Conservation (phyloP, 2,797 vertebrate species). For the Diglossa cyanea region DNA sequence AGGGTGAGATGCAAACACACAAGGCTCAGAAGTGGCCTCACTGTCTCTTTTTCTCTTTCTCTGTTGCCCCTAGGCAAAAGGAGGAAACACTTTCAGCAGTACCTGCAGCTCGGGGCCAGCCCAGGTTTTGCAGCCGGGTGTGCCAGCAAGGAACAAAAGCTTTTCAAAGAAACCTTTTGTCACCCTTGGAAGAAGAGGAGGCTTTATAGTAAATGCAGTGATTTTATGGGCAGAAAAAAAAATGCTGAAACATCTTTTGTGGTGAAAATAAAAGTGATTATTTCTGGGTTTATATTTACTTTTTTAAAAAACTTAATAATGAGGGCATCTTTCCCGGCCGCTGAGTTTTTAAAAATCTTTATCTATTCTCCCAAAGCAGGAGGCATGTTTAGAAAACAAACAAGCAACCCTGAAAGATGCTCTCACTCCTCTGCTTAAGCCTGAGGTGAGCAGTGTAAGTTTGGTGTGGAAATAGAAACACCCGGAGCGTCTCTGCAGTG, state of each 20-base stretch:
- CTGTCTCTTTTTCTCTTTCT: neutral
- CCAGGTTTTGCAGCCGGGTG: neutral
- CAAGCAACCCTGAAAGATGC: neutral
- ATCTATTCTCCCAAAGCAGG: neutral
- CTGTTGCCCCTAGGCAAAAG: neutral
- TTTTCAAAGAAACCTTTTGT: neutral
- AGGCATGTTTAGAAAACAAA: neutral
- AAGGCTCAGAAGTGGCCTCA: neutral
- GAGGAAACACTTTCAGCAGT: neutral
- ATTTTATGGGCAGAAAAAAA: neutral
- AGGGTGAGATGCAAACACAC: neutral
- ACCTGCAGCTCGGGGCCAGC: neutral
- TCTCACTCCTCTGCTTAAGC: neutral
- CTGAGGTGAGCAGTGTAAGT: neutral
- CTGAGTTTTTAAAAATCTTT: neutral
- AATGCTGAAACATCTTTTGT: neutral
- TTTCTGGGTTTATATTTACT: neutral
- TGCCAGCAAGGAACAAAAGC: neutral
- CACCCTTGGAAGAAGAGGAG: neutral
- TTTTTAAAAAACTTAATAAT: neutral
- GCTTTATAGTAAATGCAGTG: neutral
- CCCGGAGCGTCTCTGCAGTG: fast-evolving
- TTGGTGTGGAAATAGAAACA: neutral
- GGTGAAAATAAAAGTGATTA: neutral
- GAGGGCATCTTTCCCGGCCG: neutral